Percentiles rank a stretch among this genome's conserved stretches.
Conservation (phyloP, 2,113 vertebrate genomes). For the Rhinoderma darwinii region DNA sequence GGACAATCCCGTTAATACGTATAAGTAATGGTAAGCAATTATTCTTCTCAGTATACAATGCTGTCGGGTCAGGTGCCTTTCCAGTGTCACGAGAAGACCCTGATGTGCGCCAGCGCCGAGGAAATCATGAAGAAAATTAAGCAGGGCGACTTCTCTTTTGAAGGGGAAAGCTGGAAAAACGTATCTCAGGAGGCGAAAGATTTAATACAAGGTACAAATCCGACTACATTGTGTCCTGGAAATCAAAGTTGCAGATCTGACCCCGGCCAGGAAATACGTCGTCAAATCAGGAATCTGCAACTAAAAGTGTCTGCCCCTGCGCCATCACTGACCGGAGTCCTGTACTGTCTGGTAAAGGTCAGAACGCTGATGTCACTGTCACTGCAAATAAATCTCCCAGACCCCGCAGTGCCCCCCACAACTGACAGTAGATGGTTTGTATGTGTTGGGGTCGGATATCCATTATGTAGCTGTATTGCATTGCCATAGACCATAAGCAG, state of each 20-base stretch:
- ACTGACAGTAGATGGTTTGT: too few relatives aligned
- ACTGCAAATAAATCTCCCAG: too few relatives aligned
- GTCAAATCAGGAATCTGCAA: not conserved
- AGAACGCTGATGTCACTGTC: too few relatives aligned
- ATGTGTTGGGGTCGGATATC: too few relatives aligned
- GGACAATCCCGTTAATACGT: too few relatives aligned
- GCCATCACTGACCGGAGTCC: not conserved
- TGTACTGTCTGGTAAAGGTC: not conserved
- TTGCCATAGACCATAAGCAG: too few relatives aligned
- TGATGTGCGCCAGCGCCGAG: constrained; percentile 88
- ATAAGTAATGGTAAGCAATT: not conserved
- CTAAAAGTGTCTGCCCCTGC: not conserved
- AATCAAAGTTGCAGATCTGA: not conserved
- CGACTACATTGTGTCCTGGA: not conserved
- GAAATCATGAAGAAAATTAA: constrained; percentile 99
- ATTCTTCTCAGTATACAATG: constrained; percentile 88
- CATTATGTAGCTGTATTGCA: too few relatives aligned
- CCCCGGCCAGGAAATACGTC: not conserved
- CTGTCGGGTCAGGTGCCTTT: constrained; percentile 96
- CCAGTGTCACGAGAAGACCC: constrained; percentile 90
- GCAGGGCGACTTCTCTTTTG: constrained; percentile 96
- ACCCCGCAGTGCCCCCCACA: too few relatives aligned
- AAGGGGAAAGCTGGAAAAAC: constrained; percentile 95
- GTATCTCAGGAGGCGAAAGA: constrained; percentile 97
- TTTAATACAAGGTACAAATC: constrained; percentile 87